phyloP scores from a whole-genome alignment of 2,113 vertebrate genomes.

The Paradoxurus hermaphroditus region DNA sequence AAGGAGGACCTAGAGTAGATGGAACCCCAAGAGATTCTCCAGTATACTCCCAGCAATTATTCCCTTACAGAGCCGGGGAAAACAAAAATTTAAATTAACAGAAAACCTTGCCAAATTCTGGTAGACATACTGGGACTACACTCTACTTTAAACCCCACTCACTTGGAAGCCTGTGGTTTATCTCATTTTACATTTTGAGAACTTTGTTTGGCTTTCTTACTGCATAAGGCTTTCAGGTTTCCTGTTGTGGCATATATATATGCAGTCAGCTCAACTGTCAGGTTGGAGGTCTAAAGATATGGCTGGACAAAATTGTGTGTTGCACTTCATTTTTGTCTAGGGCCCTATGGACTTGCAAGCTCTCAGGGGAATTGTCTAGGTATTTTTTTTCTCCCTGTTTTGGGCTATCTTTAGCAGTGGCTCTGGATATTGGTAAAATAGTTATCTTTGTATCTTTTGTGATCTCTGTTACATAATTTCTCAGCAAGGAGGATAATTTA shows the following conservation, averaged over 20 bases:
- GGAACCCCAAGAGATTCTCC: background rate
- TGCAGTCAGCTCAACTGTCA: background rate
- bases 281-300: background rate
- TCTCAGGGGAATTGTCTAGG: background rate
- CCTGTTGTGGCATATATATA: background rate
- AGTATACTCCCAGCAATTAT: background rate
- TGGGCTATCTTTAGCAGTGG: background rate
- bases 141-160: background rate
- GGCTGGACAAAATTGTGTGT: background rate
- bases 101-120: background rate
- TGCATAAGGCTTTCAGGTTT: background rate
- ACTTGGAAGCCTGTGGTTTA: background rate
- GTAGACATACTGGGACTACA: background rate
- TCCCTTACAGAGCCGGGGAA: background rate
- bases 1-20: background rate
- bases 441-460: background rate
- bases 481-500: background rate
- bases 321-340: background rate
- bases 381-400: background rate
- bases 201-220: background rate
- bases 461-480: background rate
- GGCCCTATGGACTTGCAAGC: background rate
- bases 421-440: background rate
- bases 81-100: background rate
- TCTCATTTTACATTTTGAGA: background rate